Evolutionary conservation across 2,113 vertebrate species (phyloP).

Genomic region (Bungarus multicinctus): DNA sequence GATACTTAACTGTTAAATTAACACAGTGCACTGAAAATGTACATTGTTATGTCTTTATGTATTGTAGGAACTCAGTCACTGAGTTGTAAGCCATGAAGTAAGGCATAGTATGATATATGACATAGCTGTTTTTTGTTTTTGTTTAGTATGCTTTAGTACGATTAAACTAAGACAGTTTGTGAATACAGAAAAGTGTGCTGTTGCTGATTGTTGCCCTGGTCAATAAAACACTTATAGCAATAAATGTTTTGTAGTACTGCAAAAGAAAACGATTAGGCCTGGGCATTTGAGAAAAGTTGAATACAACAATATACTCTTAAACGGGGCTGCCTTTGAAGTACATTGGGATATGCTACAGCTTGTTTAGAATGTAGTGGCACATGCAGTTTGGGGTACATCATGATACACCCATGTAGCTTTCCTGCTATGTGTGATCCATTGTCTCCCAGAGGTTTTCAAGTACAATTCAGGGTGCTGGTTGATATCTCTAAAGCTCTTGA

Average conservation of each 20-base stretch:
- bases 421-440: not conserved
- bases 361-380: not conserved
- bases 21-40: not conserved
- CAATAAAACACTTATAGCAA: not conserved
- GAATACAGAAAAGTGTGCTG: not conserved
- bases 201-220: not conserved
- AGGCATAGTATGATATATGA: not conserved
- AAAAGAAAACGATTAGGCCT: not conserved
- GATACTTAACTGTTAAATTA: not conserved
- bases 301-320: not conserved
- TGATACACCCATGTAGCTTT: not conserved
- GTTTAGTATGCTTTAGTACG: not conserved
- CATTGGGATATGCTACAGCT: not conserved
- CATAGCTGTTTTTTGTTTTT: not conserved
- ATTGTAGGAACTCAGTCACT: not conserved
- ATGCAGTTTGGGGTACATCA: not conserved
- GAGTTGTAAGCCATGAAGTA: not conserved
- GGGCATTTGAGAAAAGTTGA: not conserved
- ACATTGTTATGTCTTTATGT: not conserved
- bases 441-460: not conserved
- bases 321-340: not conserved
- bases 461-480: not conserved
- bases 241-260: not conserved
- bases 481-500: not conserved
- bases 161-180: not conserved